phyloP scores from a whole-genome alignment of 2,888 invertebrate genomes.

The Clistopyga incitator region DNA sequence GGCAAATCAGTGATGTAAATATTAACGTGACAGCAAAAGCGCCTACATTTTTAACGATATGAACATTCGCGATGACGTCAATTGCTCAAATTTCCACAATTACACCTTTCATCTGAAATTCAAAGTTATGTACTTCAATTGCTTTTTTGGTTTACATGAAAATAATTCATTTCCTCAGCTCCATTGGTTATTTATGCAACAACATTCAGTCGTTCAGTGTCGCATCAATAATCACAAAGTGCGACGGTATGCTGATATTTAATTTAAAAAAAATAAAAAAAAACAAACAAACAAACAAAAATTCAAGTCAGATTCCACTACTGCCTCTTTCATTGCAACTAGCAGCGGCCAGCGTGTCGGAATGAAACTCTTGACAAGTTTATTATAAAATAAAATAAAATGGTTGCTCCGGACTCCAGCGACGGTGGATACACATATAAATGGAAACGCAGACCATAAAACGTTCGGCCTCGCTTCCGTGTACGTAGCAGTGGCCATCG shows the following conservation, averaged over 20 bases:
- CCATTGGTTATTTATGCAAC: neutral
- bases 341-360: slow-evolving; percentile 37
- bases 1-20: no score
- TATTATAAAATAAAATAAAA: slow-evolving; percentile 67
- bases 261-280: no score
- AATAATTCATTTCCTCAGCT: neutral
- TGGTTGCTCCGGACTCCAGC: slow-evolving; percentile 30
- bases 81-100: neutral
- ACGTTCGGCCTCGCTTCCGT: slow-evolving; percentile 6
- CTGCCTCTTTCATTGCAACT: neutral
- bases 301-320: neutral
- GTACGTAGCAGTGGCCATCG: neutral
- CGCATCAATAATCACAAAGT: neutral
- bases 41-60: neutral
- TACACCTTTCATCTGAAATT: neutral
- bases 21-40: neutral
- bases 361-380: slow-evolving; percentile 71
- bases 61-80: neutral
- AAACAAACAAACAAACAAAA: slow-evolving; percentile 16
- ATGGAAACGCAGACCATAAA: slow-evolving; percentile 53
- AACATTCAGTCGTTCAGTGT: neutral
- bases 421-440: slow-evolving; percentile 18
- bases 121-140: neutral
- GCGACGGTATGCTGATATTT: neutral
- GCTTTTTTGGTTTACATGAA: neutral